A percentile compares a stretch with the other conserved stretches of the same genome.
These are phyloP conservation scores for Scaptodrosophila lebanonensis DNA, from an alignment of 1,140 invertebrate species.

Conservation along the genomic window DNA sequence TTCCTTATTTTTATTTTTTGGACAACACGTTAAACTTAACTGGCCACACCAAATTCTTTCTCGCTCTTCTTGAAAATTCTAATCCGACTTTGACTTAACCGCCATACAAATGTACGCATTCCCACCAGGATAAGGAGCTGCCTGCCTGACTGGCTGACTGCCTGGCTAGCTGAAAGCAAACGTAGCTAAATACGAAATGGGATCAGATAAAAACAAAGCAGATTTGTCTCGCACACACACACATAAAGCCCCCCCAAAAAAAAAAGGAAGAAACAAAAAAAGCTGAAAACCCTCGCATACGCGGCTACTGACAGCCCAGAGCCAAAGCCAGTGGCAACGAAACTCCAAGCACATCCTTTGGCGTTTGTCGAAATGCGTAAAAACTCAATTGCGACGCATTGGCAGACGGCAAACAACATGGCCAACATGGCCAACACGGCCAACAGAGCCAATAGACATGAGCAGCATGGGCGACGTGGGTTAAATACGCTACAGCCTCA, in stretches of 20 bases:
- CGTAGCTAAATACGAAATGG: slow-evolving; percentile 57
- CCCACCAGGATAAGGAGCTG: slow-evolving; percentile 72
- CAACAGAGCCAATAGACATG: too few species aligned
- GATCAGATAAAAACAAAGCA: slow-evolving; percentile 75
- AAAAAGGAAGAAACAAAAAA: background rate
- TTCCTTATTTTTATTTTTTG: background rate
- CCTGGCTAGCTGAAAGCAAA: too few species aligned
- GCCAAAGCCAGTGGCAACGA: slow-evolving; percentile 32
- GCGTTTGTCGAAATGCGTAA: slow-evolving; percentile 65
- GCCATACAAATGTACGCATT: slow-evolving; percentile 63
- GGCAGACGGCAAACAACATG: slow-evolving; percentile 31
- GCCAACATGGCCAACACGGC: too few species aligned
- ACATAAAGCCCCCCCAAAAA: slow-evolving; percentile 15
- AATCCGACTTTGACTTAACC: slow-evolving; percentile 46
- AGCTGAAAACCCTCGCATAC: slow-evolving; percentile 28
- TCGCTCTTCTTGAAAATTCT: slow-evolving; percentile 17
- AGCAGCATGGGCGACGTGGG: slow-evolving; percentile 41
- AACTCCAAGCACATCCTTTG: slow-evolving; percentile 31
- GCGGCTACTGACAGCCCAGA: slow-evolving; percentile 30
- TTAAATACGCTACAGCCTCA: slow-evolving; percentile 28
- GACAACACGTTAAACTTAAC: slow-evolving; percentile 39
- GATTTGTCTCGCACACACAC: slow-evolving; percentile 54
- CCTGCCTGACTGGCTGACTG: too few species aligned
- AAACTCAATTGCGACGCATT: slow-evolving; percentile 70
- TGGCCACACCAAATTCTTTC: slow-evolving; percentile 22